Base-by-base conservation (phyloP, 2,888 invertebrate genomes). In the Phasia obesa region DNA sequence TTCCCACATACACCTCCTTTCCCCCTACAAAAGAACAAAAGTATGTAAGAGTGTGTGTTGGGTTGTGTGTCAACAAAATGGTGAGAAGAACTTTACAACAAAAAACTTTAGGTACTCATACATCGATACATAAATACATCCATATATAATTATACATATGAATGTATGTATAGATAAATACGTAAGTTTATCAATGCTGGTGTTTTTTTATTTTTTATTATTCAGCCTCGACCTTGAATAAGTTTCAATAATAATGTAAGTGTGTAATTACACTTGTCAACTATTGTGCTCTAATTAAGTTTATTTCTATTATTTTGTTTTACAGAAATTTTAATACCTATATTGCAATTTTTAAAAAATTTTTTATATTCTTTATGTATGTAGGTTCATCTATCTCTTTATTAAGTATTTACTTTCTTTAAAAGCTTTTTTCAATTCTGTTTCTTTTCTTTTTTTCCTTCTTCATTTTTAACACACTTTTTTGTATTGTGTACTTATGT, bases 211-310 rank as follows among this genome's bases (percentile, higher is more conserved):
- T 11, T 42, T 42, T 23, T 64, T 25, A 60, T 42, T 69, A 21
- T 49, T 53, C 53, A 62, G 84, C 81, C 84, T 78, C 84, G 84
- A 87, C 88, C 87, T 88, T 87, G 87, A 85, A 75, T 85, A 9
- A 51, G 21, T 62, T 62, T 5, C 9, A 51, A 21, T 11, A 23
- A 7, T 62, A 31, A 51, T 42, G 25, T 23, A 51, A 19, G 19
- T 73, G 60, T 74, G 44, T 64, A 27, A 62, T 53, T 74, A 62
- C 62, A 62, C 44, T 23, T 62, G 42, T 27, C 19, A 59, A 25
- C 9, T 35, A 11, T 25, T 47, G 15, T 27, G 9, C 11, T 62
- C 4, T 42, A 27, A n/a, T 17, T 49, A n/a, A 13, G 17, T 11
- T 21, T n/a, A n/a, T 17, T n/a, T 23, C 21, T 25, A 19, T 35